These are phyloP conservation scores for Catagonus wagneri DNA, from an alignment of 2,113 vertebrate species.

Conservation along the genomic window DNA sequence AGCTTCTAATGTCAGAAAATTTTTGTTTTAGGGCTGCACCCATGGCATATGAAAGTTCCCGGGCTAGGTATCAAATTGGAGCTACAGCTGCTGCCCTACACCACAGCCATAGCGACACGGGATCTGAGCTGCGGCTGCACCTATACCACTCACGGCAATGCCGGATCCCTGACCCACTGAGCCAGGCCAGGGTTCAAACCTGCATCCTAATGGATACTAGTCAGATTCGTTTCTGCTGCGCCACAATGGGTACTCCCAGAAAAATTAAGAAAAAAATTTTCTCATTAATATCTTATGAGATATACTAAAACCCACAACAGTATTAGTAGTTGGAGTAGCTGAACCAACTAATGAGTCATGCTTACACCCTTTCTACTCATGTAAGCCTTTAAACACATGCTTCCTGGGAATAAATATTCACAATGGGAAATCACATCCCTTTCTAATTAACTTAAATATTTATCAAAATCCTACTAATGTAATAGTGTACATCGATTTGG, in stretches of 20 bases:
- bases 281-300: background rate
- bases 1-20: background rate
- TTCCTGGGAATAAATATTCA: background rate
- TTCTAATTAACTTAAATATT: conserved; percentile 18
- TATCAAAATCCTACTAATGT: background rate
- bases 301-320: background rate
- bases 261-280: background rate
- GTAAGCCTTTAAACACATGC: background rate
- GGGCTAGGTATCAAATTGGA: no score
- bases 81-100: no score
- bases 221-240: no score
- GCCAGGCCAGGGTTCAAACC: no score
- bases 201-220: no score
- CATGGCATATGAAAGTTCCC: no score
- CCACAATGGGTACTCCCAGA: no score
- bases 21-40: background rate
- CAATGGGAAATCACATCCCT: background rate
- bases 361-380: background rate
- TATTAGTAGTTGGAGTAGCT: background rate
- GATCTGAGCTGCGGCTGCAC: no score
- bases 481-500: background rate
- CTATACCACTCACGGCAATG: no score
- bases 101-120: no score
- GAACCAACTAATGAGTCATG: background rate
- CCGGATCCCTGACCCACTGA: no score